phyloP scores from a whole-genome alignment of 2,888 invertebrate genomes.

The Amblyjoppa fuscipennis region DNA sequence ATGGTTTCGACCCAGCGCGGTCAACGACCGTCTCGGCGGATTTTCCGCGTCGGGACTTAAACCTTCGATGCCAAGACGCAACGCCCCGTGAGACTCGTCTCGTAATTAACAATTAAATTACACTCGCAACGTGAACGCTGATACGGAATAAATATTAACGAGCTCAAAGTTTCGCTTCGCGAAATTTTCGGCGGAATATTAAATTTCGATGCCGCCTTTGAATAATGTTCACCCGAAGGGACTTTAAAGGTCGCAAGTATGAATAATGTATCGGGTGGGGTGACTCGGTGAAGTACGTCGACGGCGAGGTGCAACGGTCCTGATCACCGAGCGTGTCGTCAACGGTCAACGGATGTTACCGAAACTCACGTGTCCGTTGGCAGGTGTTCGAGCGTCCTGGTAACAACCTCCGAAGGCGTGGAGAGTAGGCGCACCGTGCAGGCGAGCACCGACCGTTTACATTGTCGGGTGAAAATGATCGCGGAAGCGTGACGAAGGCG shows the following conservation, averaged over 20 bases:
- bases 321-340: slow-evolving; percentile 71
- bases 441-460: slow-evolving; percentile 57
- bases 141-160: neutral
- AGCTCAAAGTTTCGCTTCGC: neutral
- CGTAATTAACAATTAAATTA: neutral
- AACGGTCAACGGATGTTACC: slow-evolving; percentile 75
- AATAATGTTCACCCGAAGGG: neutral
- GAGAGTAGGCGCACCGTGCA: slow-evolving; percentile 12
- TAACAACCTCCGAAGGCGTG: slow-evolving; percentile 53
- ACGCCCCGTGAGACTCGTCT: neutral
- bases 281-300: slow-evolving; percentile 47
- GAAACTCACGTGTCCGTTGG: slow-evolving; percentile 72
- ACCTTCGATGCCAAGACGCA: neutral
- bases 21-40: slow-evolving; percentile 6
- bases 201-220: neutral
- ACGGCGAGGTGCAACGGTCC: slow-evolving; percentile 66
- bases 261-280: slow-evolving; percentile 33
- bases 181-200: neutral
- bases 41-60: neutral
- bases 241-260: slow-evolving; percentile 2
- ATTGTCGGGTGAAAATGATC: slow-evolving; percentile 54
- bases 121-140: neutral
- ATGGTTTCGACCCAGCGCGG: neutral
- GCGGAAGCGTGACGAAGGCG: slow-evolving; percentile 57
- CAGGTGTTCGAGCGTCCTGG: slow-evolving; percentile 72